Evolutionary conservation across 2,113 vertebrate species (phyloP).

Genomic region (Archilochus colubris): DNA sequence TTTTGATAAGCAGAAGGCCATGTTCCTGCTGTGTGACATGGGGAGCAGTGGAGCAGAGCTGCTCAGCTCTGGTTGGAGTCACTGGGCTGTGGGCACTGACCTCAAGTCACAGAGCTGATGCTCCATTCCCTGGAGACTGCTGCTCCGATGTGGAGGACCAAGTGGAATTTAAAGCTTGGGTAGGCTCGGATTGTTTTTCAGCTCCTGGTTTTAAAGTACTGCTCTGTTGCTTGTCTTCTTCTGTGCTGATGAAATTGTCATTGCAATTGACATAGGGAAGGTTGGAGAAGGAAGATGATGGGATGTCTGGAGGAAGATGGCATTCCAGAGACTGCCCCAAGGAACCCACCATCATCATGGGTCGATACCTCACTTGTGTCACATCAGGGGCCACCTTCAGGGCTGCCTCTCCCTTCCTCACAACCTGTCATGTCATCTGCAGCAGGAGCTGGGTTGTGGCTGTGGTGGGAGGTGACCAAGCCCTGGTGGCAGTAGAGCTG

Average conservation of each 20-base stretch:
- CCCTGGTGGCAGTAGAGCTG: not conserved
- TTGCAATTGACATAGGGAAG: not conserved
- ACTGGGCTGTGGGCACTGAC: not conserved
- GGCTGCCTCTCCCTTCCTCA: not conserved
- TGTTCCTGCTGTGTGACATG: fast-evolving
- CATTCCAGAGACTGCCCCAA: not conserved
- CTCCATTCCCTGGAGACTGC: fast-evolving
- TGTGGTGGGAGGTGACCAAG: not conserved
- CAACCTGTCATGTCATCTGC: fast-evolving
- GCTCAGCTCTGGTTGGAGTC: not conserved
- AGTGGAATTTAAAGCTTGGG: not conserved
- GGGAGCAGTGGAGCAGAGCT: fast-evolving
- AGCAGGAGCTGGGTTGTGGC: not conserved
- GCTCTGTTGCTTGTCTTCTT: not conserved
- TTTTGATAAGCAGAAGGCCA: not conserved
- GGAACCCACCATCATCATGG: not conserved
- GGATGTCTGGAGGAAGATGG: not conserved
- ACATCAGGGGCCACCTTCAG: not conserved
- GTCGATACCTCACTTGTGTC: fast-evolving
- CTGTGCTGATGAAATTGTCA: not conserved
- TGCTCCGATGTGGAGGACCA: not conserved
- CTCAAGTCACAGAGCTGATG: not conserved
- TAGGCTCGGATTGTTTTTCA: not conserved
- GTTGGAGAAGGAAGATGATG: not conserved
- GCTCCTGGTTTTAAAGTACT: not conserved